phyloP scores from a whole-genome alignment of 1,140 invertebrate species.

The Dinothrombium tinctorium region DNA sequence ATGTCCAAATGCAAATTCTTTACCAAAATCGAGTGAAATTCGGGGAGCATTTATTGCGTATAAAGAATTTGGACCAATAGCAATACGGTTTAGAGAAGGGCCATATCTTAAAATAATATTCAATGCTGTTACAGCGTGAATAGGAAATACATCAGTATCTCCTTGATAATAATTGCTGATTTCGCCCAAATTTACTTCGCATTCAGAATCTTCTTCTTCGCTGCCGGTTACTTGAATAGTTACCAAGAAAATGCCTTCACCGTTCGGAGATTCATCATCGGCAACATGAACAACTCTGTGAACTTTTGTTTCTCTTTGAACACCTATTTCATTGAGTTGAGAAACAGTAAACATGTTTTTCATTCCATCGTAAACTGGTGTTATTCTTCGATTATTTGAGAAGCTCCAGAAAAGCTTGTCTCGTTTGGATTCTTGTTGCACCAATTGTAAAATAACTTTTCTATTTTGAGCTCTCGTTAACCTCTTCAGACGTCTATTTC shows the following conservation, averaged over 20 bases:
- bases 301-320: neutral
- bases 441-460: neutral
- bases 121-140: neutral
- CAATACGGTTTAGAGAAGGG: too few relatives aligned
- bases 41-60: too few relatives aligned
- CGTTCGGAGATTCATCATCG: neutral
- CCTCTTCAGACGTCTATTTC: neutral
- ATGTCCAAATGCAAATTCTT: too few relatives aligned
- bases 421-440: neutral
- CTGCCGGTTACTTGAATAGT: neutral
- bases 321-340: neutral
- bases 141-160: neutral
- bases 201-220: neutral
- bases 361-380: neutral
- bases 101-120: conserved; percentile 3
- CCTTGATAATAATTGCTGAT: neutral
- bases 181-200: neutral
- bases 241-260: neutral
- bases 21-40: too few relatives aligned
- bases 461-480: neutral
- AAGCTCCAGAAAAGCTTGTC: neutral
- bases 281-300: neutral
- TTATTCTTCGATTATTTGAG: too few relatives aligned
- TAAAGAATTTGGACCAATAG: too few relatives aligned
- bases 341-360: neutral